These are phyloP conservation scores for Sympetrum striolatum DNA, from an alignment of 2,888 invertebrate species.

Conservation along the genomic window DNA sequence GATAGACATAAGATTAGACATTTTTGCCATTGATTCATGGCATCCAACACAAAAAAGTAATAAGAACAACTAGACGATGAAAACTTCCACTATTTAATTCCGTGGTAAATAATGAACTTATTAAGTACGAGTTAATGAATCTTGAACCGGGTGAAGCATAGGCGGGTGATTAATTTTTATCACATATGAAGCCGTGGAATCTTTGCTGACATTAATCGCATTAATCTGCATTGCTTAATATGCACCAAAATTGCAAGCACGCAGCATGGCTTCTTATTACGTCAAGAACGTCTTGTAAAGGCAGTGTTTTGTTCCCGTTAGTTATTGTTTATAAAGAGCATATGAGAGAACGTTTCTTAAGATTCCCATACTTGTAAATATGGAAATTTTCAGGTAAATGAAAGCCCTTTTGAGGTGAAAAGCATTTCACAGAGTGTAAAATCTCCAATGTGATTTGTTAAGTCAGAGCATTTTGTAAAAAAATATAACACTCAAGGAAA, in stretches of 20 bases:
- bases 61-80: background rate
- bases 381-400: background rate
- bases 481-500: background rate
- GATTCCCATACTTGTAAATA: background rate
- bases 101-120: background rate
- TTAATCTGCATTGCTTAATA: conserved; percentile 11
- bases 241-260: conserved; percentile 23
- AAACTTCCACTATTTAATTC: background rate
- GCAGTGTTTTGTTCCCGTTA: conserved; percentile 33
- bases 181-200: conserved; percentile 20
- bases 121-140: conserved; percentile 17
- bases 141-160: conserved; percentile 17
- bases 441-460: background rate
- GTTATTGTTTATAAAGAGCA: background rate
- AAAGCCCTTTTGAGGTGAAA: background rate
- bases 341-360: background rate
- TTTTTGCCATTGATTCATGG: background rate
- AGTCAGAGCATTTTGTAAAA: conserved; percentile 24
- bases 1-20: background rate
- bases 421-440: background rate
- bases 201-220: background rate
- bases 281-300: conserved; percentile 29
- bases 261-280: conserved; percentile 14
- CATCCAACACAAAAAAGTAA: background rate
- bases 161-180: conserved; percentile 26